phyloP scores from a whole-genome alignment of 1,140 invertebrate genomes.

The Rhagoletis pomonella region DNA sequence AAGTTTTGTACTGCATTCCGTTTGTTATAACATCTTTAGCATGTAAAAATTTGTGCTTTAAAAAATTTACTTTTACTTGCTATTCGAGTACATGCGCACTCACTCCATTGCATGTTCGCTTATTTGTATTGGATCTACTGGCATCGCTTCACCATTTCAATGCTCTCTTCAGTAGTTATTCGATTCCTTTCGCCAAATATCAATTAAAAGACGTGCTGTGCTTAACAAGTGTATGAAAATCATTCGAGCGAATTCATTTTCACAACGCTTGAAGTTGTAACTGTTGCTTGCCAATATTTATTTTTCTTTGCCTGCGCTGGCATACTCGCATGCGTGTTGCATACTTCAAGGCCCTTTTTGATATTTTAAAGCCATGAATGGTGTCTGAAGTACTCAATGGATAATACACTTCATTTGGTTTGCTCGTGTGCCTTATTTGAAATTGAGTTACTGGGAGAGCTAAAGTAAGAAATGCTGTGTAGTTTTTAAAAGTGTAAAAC shows the following conservation, averaged over 20 bases:
- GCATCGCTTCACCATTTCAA: background rate
- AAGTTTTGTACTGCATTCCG: background rate
- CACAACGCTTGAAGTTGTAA: background rate
- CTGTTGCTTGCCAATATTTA: background rate
- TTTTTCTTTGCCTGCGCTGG: background rate
- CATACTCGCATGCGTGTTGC: background rate
- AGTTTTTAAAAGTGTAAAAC: no score
- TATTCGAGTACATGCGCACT: background rate
- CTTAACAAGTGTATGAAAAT: constrained; percentile 45
- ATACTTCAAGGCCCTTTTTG: background rate
- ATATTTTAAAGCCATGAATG: background rate
- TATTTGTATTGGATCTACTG: background rate
- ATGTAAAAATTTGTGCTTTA: background rate
- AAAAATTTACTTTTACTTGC: background rate
- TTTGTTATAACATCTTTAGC: background rate
- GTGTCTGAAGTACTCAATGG: background rate
- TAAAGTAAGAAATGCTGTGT: no score
- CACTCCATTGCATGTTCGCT: background rate
- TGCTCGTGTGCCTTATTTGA: background rate
- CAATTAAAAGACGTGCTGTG: constrained; percentile 58
- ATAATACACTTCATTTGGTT: background rate
- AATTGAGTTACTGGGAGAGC: background rate
- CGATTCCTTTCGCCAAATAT: constrained; percentile 53
- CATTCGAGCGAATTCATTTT: background rate
- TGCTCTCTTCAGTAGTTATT: background rate